Conservation (phyloP, 64 coral and sea anemone genomes). For the Exaiptasia diaphana region DNA sequence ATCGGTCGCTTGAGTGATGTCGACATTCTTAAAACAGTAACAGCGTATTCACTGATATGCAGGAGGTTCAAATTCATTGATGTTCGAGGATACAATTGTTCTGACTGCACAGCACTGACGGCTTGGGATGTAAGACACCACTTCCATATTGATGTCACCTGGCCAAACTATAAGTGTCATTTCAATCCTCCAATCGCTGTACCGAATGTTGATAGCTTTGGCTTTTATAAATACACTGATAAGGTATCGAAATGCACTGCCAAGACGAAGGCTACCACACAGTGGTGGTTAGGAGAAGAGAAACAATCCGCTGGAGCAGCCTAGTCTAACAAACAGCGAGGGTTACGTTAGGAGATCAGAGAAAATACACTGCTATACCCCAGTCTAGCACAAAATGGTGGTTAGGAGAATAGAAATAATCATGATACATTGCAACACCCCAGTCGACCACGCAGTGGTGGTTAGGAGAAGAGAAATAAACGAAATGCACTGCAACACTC, state of each 20-base stretch:
- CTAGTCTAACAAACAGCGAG: no score
- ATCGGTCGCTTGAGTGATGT: background rate
- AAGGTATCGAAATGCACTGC: background rate
- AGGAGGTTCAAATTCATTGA: background rate
- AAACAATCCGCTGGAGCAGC: no score
- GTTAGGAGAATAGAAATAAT: no score
- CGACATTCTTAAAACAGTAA: background rate
- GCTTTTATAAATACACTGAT: background rate
- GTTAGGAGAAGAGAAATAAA: no score
- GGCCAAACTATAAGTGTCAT: background rate
- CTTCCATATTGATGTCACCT: background rate
- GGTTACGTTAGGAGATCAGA: no score
- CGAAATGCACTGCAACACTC: no score
- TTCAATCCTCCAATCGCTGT: background rate
- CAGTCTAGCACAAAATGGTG: no score
- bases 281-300: constrained; percentile 4
- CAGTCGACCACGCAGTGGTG: no score
- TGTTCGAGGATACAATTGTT: background rate
- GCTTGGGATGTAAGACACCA: background rate
- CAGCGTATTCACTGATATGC: background rate
- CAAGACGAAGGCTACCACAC: background rate
- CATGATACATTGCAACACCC: no score
- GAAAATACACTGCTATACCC: no score
- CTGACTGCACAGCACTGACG: background rate
- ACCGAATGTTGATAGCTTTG: background rate